Evolutionary conservation across 92 coral and sea anemone species (phyloP), one percentile per base, ranked within the genome.

Genomic region (Phenganax stokvisi): DNA sequence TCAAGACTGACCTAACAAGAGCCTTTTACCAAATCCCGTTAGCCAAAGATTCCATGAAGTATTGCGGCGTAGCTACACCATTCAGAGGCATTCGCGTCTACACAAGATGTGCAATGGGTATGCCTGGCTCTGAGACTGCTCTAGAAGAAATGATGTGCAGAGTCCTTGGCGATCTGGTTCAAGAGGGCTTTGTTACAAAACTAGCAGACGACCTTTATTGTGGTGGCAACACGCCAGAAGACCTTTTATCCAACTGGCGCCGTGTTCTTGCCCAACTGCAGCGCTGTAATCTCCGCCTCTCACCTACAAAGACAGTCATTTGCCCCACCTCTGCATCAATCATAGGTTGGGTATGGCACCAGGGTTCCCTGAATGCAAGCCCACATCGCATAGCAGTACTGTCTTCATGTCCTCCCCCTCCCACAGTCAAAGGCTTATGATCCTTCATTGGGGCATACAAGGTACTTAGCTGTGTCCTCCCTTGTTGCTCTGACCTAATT

Each of bases 211-310:
- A 87, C 75, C 89, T 89, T 51, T 89, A 89, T 81, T 89, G 92
- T 80, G 92, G 88, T 56, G 86, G 92, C 56, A 87, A 89, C 79
- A 83, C 92, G 6, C 84, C 85, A 54, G 75, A 51, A 31, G 87
- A 89, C 81, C 80, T 89, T 71, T 77, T 89, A 57, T 72, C 80
- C 83, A 89, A 87, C 86, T 89, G 92, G 92, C 64, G 79, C 83
- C 82, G 80, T 63, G 84, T 88, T 77, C 86, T 88, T 57, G 83
- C 81, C 27, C 88, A 86, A 63, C 90, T 89, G 27, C 80, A 89
- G 84, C 74, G 72, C 71, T 83, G 90, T 75, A 81, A 87, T 81
- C 89, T 90, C 76, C 86, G 89, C 85, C 84, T 86, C 55, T 89
- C 88, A 15, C 79, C 89, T 54, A n/a, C 73, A 55, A 89, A 87